Conservation (phyloP, 64 coral and sea anemone genomes). For the Trachythela sp. region DNA sequence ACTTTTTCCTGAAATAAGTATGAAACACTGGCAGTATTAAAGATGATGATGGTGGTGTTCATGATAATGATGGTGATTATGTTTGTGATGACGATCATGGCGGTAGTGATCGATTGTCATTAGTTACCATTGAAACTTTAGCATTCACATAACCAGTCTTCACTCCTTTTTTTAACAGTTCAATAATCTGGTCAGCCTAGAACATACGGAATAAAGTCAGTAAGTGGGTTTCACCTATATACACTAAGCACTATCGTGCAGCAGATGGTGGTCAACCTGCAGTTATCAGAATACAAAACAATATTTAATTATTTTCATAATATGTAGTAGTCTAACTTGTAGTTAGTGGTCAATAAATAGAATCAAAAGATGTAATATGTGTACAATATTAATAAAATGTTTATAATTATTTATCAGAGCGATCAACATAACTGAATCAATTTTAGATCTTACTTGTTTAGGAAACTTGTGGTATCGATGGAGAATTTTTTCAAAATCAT, state of each 20-base stretch:
- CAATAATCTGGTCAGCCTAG: background rate
- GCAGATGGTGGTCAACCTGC: too few species aligned
- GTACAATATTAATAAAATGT: too few species aligned
- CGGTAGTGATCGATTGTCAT: too few species aligned
- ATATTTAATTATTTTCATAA: too few species aligned
- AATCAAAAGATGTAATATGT: too few species aligned
- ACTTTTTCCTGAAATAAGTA: background rate
- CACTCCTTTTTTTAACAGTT: background rate
- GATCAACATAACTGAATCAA: background rate
- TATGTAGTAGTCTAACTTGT: too few species aligned
- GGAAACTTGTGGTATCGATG: background rate
- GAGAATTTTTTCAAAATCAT: background rate
- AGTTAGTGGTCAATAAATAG: too few species aligned
- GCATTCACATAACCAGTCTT: slow-evolving; percentile 10
- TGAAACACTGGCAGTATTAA: background rate
- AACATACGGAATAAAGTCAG: background rate
- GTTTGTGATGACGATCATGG: too few species aligned
- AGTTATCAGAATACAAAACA: too few species aligned
- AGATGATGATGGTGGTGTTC: background rate
- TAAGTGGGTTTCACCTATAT: too few species aligned
- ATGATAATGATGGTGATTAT: background rate
- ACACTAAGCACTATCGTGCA: too few species aligned
- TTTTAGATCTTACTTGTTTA: background rate
- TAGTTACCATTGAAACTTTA: slow-evolving; percentile 2
- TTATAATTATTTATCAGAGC: too few species aligned